Evolutionary conservation across 2,888 invertebrate genomes (phyloP).

Genomic region (Aspidiotus rigidus): DNA sequence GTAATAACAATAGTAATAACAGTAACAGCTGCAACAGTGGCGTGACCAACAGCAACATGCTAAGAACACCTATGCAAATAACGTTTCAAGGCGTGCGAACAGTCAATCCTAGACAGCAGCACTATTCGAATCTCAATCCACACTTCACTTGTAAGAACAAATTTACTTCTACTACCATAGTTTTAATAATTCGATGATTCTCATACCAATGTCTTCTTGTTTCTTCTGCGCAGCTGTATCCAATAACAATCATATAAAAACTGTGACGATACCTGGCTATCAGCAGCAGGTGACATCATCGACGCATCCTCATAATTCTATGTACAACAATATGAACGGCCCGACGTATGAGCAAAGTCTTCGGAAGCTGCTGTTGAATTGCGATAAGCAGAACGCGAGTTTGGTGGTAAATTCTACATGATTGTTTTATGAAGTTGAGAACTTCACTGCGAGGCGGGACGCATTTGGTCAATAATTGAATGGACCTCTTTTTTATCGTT

Average conservation of each 20-base stretch:
- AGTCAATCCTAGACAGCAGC: not conserved
- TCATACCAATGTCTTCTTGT: not conserved
- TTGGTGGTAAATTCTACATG: not conserved
- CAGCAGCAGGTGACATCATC: conserved; percentile 57
- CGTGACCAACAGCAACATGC: not conserved
- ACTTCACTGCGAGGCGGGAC: too few relatives aligned
- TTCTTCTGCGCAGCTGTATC: not conserved
- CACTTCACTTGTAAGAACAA: conserved; percentile 2
- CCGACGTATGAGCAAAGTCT: conserved; percentile 22
- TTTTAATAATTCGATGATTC: not conserved
- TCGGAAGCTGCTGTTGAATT: conserved; percentile 24
- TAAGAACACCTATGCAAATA: conserved; percentile 1
- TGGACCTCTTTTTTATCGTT: too few relatives aligned
- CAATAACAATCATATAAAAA: conserved; percentile 10
- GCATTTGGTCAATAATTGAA: too few relatives aligned
- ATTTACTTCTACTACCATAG: not conserved
- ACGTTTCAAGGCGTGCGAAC: conserved; percentile 7
- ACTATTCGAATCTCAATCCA: conserved; percentile 1
- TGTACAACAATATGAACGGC: conserved; percentile 6
- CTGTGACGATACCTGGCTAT: conserved; percentile 39
- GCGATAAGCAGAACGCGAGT: conserved; percentile 16
- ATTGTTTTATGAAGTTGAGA: too few relatives aligned
- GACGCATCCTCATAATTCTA: conserved; percentile 52
- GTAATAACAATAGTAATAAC: not conserved
- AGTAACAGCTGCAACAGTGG: not conserved